Evolutionary conservation across 2,797 vertebrate genomes (phyloP), one percentile per base, ranked within the genome.

Genomic region (Manis pentadactyla): DNA sequence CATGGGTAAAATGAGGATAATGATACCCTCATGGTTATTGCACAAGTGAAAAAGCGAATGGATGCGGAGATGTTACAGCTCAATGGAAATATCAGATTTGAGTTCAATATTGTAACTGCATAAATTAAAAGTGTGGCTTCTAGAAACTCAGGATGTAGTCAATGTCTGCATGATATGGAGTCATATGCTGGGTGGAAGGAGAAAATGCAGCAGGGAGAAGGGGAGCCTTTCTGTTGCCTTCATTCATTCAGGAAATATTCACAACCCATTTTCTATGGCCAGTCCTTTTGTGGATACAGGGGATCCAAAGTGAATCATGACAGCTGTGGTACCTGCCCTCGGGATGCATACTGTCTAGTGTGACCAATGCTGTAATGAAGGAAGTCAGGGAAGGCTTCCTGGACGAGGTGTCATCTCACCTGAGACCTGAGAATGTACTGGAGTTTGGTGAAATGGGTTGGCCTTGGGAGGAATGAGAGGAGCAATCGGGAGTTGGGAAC

Each of bases 11-110:
- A 75, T 21, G 68, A 34, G n/a, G 55, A 5, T 23, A 25, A 37
- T 4, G 29, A 31, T 21, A 9, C 0, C 14, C 23, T 9, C 1
- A 0, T 5, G 55, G 46, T 64, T 73, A 61, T 1, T 14, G 19
- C 42, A 34, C 73, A 85, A 73, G 10, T 37, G 61, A 66, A 66
- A 61, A 34, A 42, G 15, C 49, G 42, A 77, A 39, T 1, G 37
- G 63, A 53, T 1, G 25, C 69, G 15, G 74, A 63, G 34, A 34
- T 25, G 11, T 69, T 53, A 39, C 12, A 87, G 13, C 64, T 86
- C 25, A 2, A 51, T 14, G 49, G 74, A 86, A 74, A 66, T 31
- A 68, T 7, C 57, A 64, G 53, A 5, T 61, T 25, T 66, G 51
- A n/a, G 69, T 79, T 94, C 63, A 68, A 1, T 51, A 74, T 25